phyloP scores from a whole-genome alignment of 2,888 invertebrate genomes.

The Punctoribates punctum region DNA sequence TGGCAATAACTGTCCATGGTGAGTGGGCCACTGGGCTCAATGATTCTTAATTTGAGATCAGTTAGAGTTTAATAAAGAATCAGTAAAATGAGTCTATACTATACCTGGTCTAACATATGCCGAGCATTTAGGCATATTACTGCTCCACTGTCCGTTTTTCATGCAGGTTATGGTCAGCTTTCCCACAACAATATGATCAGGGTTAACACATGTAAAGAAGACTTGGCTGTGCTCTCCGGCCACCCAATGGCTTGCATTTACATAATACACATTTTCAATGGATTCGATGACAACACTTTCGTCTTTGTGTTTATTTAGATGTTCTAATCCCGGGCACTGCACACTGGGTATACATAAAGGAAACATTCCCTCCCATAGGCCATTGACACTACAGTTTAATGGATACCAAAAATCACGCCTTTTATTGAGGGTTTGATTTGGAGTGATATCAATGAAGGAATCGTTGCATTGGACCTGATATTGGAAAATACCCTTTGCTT shows the following conservation, averaged over 20 bases:
- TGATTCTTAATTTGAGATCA: neutral
- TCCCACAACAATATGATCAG: constrained; percentile 25
- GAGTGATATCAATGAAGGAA: constrained; percentile 24
- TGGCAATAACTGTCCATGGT: constrained; percentile 13
- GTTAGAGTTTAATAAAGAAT: neutral
- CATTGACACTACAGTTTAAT: constrained; percentile 22
- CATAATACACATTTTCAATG: constrained; percentile 25
- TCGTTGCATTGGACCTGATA: constrained; percentile 23
- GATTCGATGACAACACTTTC: constrained; percentile 15
- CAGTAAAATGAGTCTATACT: no score
- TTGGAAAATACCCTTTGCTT: neutral
- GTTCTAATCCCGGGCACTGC: neutral
- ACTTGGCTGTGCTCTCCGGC: constrained; percentile 25
- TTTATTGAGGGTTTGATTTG: neutral
- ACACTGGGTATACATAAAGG: neutral
- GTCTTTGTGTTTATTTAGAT: neutral
- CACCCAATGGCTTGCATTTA: constrained; percentile 25
- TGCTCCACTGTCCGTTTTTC: constrained; percentile 10
- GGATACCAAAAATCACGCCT: constrained; percentile 3
- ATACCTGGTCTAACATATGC: constrained; percentile 21
- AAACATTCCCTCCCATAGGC: constrained; percentile 26
- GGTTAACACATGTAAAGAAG: neutral
- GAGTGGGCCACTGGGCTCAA: constrained; percentile 12
- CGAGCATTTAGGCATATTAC: constrained; percentile 16
- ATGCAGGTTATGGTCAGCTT: neutral